A percentile compares a stretch with the other conserved stretches of the same genome.
phyloP scores from a whole-genome alignment of 1,140 invertebrate species.

The Bombus haemorrhoidalis region DNA sequence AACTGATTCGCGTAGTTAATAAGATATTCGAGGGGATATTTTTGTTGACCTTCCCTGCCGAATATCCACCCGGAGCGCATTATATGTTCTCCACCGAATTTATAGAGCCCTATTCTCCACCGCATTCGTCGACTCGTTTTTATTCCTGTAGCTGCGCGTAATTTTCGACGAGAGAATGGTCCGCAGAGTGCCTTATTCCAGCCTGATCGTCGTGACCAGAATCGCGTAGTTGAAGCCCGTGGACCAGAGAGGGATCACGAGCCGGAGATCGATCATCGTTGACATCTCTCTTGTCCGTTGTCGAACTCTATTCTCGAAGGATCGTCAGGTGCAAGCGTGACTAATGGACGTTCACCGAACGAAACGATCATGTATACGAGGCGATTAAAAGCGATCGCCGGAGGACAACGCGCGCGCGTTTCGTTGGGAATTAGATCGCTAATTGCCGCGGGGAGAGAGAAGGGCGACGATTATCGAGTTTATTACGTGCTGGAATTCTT shows the following conservation, averaged over 20 bases:
- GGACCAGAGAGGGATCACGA: not conserved
- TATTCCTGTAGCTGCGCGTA: not conserved
- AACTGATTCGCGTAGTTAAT: not conserved
- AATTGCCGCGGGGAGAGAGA: constrained; percentile 2
- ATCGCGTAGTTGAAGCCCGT: not conserved
- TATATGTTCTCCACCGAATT: not conserved
- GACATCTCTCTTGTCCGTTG: not conserved
- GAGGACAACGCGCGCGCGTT: not conserved
- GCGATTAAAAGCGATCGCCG: constrained; percentile 54
- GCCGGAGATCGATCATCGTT: constrained; percentile 27
- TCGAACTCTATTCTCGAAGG: constrained; percentile 10
- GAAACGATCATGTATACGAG: constrained; percentile 44
- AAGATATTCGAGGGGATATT: not conserved
- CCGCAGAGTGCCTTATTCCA: constrained; percentile 23
- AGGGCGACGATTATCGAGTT: constrained; percentile 21
- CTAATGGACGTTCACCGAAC: constrained; percentile 44
- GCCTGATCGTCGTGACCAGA: constrained; percentile 7
- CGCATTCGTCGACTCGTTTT: not conserved
- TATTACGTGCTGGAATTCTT: constrained; percentile 3
- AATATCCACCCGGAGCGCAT: not conserved
- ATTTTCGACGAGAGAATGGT: constrained; percentile 5
- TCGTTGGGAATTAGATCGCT: constrained; percentile 42
- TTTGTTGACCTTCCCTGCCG: not conserved
- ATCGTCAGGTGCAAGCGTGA: constrained; percentile 16
- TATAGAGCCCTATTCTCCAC: not conserved